Evolutionary conservation across 2,113 vertebrate genomes (phyloP), one percentile per base, ranked within the genome.

Genomic region (Sciurus niger): DNA sequence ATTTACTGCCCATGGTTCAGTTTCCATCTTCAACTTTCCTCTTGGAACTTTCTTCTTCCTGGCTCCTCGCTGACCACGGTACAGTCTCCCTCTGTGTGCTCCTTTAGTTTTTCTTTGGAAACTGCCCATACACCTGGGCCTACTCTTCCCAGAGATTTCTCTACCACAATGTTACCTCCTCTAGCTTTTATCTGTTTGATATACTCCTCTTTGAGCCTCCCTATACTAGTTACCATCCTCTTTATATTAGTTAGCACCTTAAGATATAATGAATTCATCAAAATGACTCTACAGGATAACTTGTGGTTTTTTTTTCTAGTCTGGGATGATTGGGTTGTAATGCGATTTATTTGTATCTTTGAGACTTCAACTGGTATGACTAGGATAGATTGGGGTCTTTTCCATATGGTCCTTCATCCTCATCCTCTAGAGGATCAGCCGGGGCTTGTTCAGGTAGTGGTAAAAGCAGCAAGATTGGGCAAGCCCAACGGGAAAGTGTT

Each of bases 11-110:
- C 28, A 37, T 60, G 34, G 25, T 85, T 70, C 51, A 48, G 4
- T 53, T 53, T 94, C 28, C 7, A 53, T 74, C 67, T 58, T 89
- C 58, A 70, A 1, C 18, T 93, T 97, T 77, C 63, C 70, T 86
- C 8, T 4, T 63, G 32, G 60, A 51, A 9, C 20, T 84, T 90
- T 77, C 84, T 88, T 72, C 89, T 63, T 76, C 32, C 58, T 89
- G 37, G 28, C 34, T 89, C 43, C 58, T 55, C 48, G 14, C 4
- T 46, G 51, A 46, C 9, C 37, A 14, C 9, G 7, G n/a, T 22
- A 17, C 65, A 55, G 51, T 53, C 37, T 89, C 40, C 20, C 53
- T 34, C n/a, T 79, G 63, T 79, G 84, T 74, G 30, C 37, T 60
- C 40, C 40, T 67, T 90, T 82, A 13, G 28, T n/a, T 80, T 79